Percentiles rank a stretch among this genome's conserved stretches.
phyloP scores from a whole-genome alignment of 2,113 vertebrate species.

The Caretta caretta region DNA sequence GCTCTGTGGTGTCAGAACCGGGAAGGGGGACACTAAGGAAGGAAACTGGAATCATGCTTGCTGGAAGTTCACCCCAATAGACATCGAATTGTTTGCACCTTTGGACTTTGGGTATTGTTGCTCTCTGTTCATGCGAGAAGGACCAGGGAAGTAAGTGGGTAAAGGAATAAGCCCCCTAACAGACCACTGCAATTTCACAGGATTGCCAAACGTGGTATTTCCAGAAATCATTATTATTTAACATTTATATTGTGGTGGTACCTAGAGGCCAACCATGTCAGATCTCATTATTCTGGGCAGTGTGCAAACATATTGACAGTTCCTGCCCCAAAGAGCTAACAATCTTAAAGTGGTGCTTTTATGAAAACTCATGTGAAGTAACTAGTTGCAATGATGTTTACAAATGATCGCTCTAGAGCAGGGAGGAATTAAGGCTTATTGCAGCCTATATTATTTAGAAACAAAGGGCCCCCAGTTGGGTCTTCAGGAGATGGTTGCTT shows the following conservation, averaged over 20 bases:
- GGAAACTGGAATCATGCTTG: no score
- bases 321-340: not conserved
- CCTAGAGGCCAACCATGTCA: not conserved
- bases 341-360: not conserved
- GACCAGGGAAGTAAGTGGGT: no score
- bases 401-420: not conserved
- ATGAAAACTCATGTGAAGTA: not conserved
- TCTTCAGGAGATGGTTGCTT: not conserved
- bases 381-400: not conserved
- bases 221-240: not conserved
- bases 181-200: not conserved
- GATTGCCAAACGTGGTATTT: not conserved
- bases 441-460: not conserved
- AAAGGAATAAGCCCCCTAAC: no score
- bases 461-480: not conserved
- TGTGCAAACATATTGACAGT: not conserved
- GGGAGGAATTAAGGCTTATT: not conserved
- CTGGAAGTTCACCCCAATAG: no score
- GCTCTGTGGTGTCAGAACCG: no score
- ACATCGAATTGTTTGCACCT: no score
- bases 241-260: not conserved
- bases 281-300: not conserved
- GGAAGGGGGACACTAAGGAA: no score
- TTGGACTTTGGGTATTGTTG: no score
- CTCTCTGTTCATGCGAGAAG: no score